Conservation (phyloP, 2,797 vertebrate species). For the Arctocebus calabarensis region DNA sequence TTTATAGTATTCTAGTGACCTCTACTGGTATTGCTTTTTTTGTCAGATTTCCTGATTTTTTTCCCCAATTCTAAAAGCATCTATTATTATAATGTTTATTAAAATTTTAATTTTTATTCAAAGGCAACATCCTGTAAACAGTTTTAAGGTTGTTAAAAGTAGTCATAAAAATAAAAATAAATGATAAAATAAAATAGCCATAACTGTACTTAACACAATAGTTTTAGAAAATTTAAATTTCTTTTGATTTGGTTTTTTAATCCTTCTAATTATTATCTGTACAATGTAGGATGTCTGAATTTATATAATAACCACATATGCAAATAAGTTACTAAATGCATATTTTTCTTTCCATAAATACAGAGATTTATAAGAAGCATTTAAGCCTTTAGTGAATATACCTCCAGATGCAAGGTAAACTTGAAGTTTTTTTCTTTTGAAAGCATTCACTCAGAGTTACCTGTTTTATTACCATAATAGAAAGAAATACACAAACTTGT, state of each 20-base stretch:
- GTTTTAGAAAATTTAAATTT: slow-evolving; percentile 14
- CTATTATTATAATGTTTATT: background rate
- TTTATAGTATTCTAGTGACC: background rate
- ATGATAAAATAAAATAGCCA: background rate
- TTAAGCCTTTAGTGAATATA: slow-evolving; percentile 98
- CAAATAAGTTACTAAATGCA: slow-evolving; percentile 60
- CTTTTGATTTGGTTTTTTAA: slow-evolving; percentile 41
- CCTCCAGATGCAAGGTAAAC: slow-evolving; percentile 96
- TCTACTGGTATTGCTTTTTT: slow-evolving; percentile 20
- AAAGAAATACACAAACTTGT: background rate
- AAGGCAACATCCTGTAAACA: background rate
- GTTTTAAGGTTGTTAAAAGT: background rate
- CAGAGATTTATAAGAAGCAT: slow-evolving; percentile 96
- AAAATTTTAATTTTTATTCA: slow-evolving; percentile 36
- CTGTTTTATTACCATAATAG: background rate
- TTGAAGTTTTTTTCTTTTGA: slow-evolving; percentile 58
- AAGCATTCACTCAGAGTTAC: slow-evolving; percentile 15
- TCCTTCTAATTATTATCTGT: background rate
- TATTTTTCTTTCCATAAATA: slow-evolving; percentile 81
- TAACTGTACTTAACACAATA: background rate
- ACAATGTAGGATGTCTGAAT: slow-evolving; percentile 21
- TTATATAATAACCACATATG: background rate
- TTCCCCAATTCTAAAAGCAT: background rate
- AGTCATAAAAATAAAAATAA: too few relatives aligned
- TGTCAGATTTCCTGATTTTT: background rate